Evolutionary conservation across 2,113 vertebrate species (phyloP), one percentile per base, ranked within the genome.

Genomic region (Prietella phreatophila): DNA sequence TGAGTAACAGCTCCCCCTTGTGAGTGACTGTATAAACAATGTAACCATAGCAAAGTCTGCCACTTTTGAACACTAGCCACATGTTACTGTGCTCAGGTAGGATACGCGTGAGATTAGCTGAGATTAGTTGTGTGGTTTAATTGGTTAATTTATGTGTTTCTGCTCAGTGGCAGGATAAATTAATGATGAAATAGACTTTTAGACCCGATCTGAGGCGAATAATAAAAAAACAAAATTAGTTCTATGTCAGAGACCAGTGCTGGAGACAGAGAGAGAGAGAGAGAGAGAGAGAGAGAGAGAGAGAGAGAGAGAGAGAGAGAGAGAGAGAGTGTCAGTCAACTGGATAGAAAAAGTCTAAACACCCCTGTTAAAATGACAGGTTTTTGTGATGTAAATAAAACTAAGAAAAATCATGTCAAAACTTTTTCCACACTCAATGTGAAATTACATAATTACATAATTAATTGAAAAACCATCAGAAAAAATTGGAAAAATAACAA

Each of bases 1-100:
- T 82, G 56, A 82, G 80, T 82, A 61, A 82, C 80, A 82, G 80
- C 80, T 39, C 80, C 80, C 56, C 56, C 80, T 82, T 82, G 80
- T 82, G 80, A 42, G 36, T 82, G 36, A 82, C 56, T 61, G 22
- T 27, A 61, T 82, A 82, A 39, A 39, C 61, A 61, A 15, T 60
- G 13, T 58, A 56, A 81, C 6, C 53, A 4, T 17, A 33, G 6
- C n/a, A 56, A 33, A 17, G 6, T 17, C n/a, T 80, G 15, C 50
- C n/a, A 56, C 27, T 79, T 17, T 15, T 79, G 15, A 56, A 13
- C 27, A 56, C 53, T 11, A 11, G 50, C 14, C 30, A 36, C 56
- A 33, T 20, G 56, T 15, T 61, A 27, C 11, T 39, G 56, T 39
- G 33, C 30, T 27, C 20, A 36, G 22, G 55, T 15, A 19, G 55